Base-by-base conservation (phyloP, 2,113 vertebrate species). In the Danionella cerebrum region DNA sequence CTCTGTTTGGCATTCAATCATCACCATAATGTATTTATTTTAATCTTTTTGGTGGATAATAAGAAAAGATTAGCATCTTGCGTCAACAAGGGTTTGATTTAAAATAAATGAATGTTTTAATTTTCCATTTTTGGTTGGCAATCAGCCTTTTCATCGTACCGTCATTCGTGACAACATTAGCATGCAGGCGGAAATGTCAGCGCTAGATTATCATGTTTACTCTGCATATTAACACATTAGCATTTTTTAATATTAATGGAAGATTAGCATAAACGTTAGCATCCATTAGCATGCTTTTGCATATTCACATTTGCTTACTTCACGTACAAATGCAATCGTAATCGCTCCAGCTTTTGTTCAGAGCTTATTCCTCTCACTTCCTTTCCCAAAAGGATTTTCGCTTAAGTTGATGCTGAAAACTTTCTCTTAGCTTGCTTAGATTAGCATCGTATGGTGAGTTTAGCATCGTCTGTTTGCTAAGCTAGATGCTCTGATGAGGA, bases 251-350 rank as follows among this genome's bases (percentile, higher is more conserved):
- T 60, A 36, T 66, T 72, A 58, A 72, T 60, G 29, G 6, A 1
- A 8, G 31, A 60, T 67, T 72, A 60, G 64, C 70, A 72, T 72
- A 53, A 68, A 39, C 18, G 68, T 73, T 68, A 68, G 45, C 53
- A 63, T 63, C 60, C 35, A 67, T 45, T 73, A 55, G 52, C 51
- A 48, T 53, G 24, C n/a, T 47, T 72, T 48, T 29, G 48, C 55
- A 13, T 62, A 55, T 51, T 63, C 65, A 48, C 54, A 63, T 41
- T 72, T 59, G 57, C 70, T 41, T 51, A 54, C 25, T 64, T 60
- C 18, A 48, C 29, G 44, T 54, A 68, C 71, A 73, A 68, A 68
- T 68, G 39, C 21, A 11, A 68, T 29, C 16, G 27, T 67, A 67
- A 54, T 72, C 65, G 35, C 42, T 62, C 25, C 54, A 24, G 63